A percentile compares a stretch with the other conserved stretches of the same genome.
Conservation (phyloP, 2,797 vertebrate genomes). For the Eleutherodactylus coqui region DNA sequence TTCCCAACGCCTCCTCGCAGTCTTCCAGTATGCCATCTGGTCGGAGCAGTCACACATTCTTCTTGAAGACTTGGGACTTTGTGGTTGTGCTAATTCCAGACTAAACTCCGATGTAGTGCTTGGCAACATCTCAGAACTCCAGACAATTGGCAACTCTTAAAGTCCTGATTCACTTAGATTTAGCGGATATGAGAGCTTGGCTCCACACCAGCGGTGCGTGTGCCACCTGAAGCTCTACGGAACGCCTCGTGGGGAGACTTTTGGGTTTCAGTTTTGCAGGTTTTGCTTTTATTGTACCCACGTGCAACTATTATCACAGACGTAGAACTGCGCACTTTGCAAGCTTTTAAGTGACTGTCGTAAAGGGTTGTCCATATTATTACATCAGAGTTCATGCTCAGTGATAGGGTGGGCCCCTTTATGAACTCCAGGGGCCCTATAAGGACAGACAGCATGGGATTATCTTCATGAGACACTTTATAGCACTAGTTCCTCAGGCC, state of each 20-base stretch:
- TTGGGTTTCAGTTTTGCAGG: background rate
- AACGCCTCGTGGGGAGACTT: too few species aligned
- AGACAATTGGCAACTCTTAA: constrained; percentile 51
- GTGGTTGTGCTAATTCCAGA: constrained; percentile 37
- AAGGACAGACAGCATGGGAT: too few species aligned
- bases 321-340: background rate
- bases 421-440: too few species aligned
- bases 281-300: background rate
- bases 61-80: constrained; percentile 5
- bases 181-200: constrained; percentile 23
- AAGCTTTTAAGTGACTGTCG: background rate
- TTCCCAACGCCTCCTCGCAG: background rate
- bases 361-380: background rate
- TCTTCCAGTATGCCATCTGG: constrained; percentile 11
- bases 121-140: constrained; percentile 29
- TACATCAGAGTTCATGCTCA: too few species aligned
- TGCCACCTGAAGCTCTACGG: background rate
- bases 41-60: constrained; percentile 9
- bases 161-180: constrained; percentile 59
- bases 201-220: constrained; percentile 10
- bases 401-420: too few species aligned
- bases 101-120: constrained; percentile 14
- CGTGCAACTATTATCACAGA: background rate
- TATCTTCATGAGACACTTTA: too few species aligned
- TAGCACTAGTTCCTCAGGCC: too few species aligned